Evolutionary conservation across 2,888 invertebrate species (phyloP), one percentile per base, ranked within the genome.

Genomic region (Cepaea hortensis): DNA sequence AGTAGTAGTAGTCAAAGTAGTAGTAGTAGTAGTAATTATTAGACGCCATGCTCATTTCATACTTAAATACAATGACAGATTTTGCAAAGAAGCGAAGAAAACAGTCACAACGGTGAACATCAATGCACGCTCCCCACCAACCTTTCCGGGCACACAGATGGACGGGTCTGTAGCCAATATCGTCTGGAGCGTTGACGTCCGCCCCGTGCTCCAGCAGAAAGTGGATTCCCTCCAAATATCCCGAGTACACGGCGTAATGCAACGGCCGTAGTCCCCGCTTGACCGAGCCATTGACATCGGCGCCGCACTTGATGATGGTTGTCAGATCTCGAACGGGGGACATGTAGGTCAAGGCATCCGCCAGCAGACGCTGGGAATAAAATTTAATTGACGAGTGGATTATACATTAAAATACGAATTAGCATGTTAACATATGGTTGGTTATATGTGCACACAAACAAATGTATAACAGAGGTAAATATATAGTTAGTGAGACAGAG

Each of bases 241-340:
- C 96, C 93, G 97, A 97, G 96, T 97, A 98, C 89, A 98, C 97
- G 0, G 98, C 98, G 95, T 98, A 98, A 95, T 98, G 98, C 68
- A 98, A 95, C 0, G 98, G 98, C 87, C 97, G 96, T 80, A 98
- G 95, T 3, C 98, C 98, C 94, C 97, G 97, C 75, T 97, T 97
- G 62, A 98, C 97, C 50, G 97, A 96, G 90, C 96, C 97, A 93
- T 97, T 96, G 48, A 96, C 96, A 95, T 96, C 89, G 4, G 89
- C 92, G 5, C 98, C 98, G 93, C 97, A 97, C 35, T 97, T 97
- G 86, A 98, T 95, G 5, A 98, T 95, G 88, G 98, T 97, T 82
- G 97, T 95, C 87, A 98, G 96, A 94, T 98, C 98, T 91, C 97
- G 97, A 87, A 98, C 95, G 0, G 97, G 96, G 77, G 97, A 97